Conservation (phyloP, 1,140 invertebrate species). For the Octopus sinensis region DNA sequence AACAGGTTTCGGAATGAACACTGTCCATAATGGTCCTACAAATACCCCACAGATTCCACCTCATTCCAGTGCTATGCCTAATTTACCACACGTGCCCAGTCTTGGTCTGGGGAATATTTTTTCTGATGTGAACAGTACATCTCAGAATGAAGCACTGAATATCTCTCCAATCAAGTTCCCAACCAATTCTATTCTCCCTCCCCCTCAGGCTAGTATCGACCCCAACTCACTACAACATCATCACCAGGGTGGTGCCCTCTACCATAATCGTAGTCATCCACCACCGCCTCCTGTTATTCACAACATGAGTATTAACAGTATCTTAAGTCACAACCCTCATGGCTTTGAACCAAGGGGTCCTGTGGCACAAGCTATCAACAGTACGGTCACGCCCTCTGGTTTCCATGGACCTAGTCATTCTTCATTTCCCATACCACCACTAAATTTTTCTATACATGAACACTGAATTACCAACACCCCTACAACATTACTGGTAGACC, state of each 20-base stretch:
- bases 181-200: constrained; percentile 47
- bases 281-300: constrained; percentile 47
- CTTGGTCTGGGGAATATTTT: constrained; percentile 57
- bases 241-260: constrained; percentile 44
- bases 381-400: constrained; percentile 43
- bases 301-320: constrained; percentile 52
- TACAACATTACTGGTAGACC: no score
- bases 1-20: constrained; percentile 55
- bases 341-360: constrained; percentile 46
- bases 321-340: constrained; percentile 55
- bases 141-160: constrained; percentile 46
- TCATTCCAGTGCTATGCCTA: constrained; percentile 46
- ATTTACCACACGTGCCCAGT: constrained; percentile 54
- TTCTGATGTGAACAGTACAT: constrained; percentile 49
- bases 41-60: constrained; percentile 43
- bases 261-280: constrained; percentile 47
- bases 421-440: constrained; percentile 53
- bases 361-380: constrained; percentile 48
- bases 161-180: constrained; percentile 58
- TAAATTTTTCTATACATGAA: constrained; percentile 57
- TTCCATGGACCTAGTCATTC: constrained; percentile 51
- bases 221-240: constrained; percentile 52
- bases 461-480: constrained; percentile 22
- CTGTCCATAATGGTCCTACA: constrained; percentile 44
- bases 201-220: constrained; percentile 46